Evolutionary conservation across 2,113 vertebrate species (phyloP).

Genomic region (Brachyhypopomus occidentalis): DNA sequence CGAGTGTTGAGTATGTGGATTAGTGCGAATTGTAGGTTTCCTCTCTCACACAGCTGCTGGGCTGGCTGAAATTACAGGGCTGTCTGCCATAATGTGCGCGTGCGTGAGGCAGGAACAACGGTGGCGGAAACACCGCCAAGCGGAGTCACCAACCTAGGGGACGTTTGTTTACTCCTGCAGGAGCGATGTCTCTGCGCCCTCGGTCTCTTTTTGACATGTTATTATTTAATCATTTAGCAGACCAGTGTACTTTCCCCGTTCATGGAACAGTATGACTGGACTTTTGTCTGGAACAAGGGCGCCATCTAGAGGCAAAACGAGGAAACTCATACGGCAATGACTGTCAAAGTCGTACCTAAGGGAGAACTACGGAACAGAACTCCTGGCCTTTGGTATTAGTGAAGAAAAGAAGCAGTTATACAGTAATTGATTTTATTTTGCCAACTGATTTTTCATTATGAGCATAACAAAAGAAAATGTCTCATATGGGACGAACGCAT

Average conservation of each 20-base stretch:
- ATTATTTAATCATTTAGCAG: background rate
- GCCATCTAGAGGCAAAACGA: constrained; percentile 20
- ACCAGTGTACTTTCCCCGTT: background rate
- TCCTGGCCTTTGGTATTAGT: background rate
- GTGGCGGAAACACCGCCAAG: background rate
- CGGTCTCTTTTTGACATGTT: background rate
- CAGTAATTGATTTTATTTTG: constrained; percentile 7
- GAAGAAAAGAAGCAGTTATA: background rate
- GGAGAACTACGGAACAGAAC: background rate
- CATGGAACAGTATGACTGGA: background rate
- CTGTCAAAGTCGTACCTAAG: background rate
- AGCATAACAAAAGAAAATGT: background rate
- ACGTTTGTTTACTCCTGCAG: background rate
- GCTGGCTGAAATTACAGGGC: constrained; percentile 53
- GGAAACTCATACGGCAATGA: background rate
- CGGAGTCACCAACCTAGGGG: constrained; percentile 5
- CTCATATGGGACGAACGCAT: background rate
- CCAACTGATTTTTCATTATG: background rate
- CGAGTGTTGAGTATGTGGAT: constrained; percentile 32
- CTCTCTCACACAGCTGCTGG: constrained; percentile 42
- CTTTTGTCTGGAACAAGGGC: background rate
- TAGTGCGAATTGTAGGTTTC: constrained; percentile 52
- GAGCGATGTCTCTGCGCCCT: constrained; percentile 1
- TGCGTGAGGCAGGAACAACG: too few species aligned
- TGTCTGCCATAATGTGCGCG: constrained; percentile 31